Evolutionary conservation across 1,140 invertebrate species (phyloP).

Genomic region (Drosophila funebris): DNA sequence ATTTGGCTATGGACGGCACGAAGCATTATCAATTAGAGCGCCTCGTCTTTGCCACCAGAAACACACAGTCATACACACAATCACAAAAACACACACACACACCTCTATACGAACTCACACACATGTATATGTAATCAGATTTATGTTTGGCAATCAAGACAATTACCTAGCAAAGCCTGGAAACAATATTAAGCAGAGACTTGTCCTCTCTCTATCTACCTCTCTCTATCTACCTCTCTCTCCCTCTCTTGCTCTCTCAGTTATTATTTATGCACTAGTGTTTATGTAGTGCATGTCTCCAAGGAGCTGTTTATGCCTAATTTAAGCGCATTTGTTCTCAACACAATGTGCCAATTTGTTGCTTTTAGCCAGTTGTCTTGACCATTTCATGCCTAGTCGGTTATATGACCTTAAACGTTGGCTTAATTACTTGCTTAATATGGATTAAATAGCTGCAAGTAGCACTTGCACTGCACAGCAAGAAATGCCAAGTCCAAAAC

Average conservation of each 20-base stretch:
- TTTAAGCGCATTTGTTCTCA: slow-evolving; percentile 69
- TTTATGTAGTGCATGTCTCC: slow-evolving; percentile 57
- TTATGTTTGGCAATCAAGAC: slow-evolving; percentile 73
- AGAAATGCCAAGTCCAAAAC: slow-evolving; percentile 44
- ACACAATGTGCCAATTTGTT: slow-evolving; percentile 64
- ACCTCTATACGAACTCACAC: background rate
- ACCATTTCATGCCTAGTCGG: slow-evolving; percentile 12
- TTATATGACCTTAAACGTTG: slow-evolving; percentile 10
- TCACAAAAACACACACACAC: slow-evolving; percentile 17
- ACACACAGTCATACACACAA: slow-evolving; percentile 1
- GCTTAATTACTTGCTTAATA: slow-evolving; percentile 19
- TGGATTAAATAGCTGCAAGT: slow-evolving; percentile 19
- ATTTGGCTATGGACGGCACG: slow-evolving; percentile 20
- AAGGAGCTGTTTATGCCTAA: slow-evolving; percentile 62
- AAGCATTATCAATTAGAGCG: slow-evolving; percentile 71
- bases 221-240: background rate
- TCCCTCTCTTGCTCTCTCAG: slow-evolving; percentile 22
- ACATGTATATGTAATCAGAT: slow-evolving; percentile 47
- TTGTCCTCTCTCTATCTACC: background rate
- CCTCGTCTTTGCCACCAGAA: too few species aligned
- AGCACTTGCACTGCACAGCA: slow-evolving; percentile 24
- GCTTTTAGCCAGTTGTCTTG: slow-evolving; percentile 27
- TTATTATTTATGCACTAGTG: slow-evolving; percentile 73
- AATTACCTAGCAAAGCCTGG: slow-evolving; percentile 56
- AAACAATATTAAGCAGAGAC: slow-evolving; percentile 22